Percentiles rank a stretch among this genome's conserved stretches.
phyloP scores from a whole-genome alignment of 2,797 vertebrate species.

The Vultur gryphus region DNA sequence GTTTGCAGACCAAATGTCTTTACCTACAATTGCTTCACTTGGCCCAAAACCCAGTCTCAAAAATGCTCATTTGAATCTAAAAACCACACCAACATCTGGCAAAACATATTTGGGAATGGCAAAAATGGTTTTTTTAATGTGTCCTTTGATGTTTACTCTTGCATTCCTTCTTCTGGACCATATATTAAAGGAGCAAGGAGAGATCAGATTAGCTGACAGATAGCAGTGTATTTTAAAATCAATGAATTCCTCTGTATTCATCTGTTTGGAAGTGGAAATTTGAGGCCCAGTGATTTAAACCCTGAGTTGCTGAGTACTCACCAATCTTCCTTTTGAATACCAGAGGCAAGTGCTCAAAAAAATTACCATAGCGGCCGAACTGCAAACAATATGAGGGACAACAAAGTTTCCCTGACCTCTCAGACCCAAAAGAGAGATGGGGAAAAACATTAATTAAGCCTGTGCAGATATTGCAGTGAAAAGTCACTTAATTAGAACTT shows the following conservation, averaged over 20 bases:
- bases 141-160: background rate
- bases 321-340: background rate
- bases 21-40: slow-evolving; percentile 40
- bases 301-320: background rate
- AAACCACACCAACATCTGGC: slow-evolving; percentile 49
- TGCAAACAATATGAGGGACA: background rate
- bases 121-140: background rate
- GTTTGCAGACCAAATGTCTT: slow-evolving; percentile 22
- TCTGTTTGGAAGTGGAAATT: background rate
- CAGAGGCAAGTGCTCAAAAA: background rate
- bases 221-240: slow-evolving; percentile 42
- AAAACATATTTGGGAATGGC: slow-evolving; percentile 5
- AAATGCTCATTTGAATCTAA: slow-evolving; percentile 24
- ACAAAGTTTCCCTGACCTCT: background rate
- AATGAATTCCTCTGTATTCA: slow-evolving; percentile 2
- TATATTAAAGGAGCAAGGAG: background rate
- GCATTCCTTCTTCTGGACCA: background rate
- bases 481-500: background rate
- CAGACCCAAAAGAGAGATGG: background rate
- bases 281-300: background rate
- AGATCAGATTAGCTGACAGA: slow-evolving; percentile 24
- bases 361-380: background rate
- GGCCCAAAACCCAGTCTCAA: background rate
- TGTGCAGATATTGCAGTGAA: background rate
- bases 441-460: background rate